Evolutionary conservation across 2,113 vertebrate species (phyloP), one percentile per base, ranked within the genome.

Genomic region (Bubalus kerabau): DNA sequence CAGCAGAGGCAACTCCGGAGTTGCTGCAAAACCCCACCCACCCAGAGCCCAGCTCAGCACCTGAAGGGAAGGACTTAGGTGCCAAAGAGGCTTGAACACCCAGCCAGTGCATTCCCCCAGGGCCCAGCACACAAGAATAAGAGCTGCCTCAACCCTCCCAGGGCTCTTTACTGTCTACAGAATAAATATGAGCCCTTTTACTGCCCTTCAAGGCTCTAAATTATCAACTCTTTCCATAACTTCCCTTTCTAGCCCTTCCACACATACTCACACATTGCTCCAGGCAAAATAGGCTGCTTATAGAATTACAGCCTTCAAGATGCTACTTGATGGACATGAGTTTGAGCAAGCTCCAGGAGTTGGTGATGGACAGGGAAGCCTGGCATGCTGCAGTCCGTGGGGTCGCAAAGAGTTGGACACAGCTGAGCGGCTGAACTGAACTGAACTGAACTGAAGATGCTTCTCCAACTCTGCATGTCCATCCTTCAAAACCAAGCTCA

Each of bases 21-120:
- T 67, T 67, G 50, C 90, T 96, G 87, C 36, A 93, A 95, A 97
- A 67, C 40, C 82, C 83, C 60, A 48, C 84, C 81, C 91, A 90
- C 43, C 16, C 60, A 90, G 56, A 82, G 56, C 43, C 40, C 36
- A 62, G 50, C 11, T 97, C 96, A 94, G 67, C 11, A 32, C 24
- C 43, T 28, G 36, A 87, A 87, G 40, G 60, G 46, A 59, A n/a
- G 11, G 9, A 7, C n/a, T 6, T 17, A 50, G 28, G 74, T 74
- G 48, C n/a, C 54, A 67, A 78, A 15, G 54, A 67, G 26, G 14
- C 48, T 59, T 81, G 40, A 88, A 74, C 40, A 81, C 30, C 36
- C 67, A 91, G 28, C 2, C 78, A 76, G 4, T 62, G n/a, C 5
- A 15, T 40, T 14, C 32, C 46, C 59, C 71, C 30, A 30, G 13